Percentiles rank a stretch among this genome's conserved stretches.
Evolutionary conservation across 2,113 vertebrate species (phyloP).

Genomic region (Passer montanus): DNA sequence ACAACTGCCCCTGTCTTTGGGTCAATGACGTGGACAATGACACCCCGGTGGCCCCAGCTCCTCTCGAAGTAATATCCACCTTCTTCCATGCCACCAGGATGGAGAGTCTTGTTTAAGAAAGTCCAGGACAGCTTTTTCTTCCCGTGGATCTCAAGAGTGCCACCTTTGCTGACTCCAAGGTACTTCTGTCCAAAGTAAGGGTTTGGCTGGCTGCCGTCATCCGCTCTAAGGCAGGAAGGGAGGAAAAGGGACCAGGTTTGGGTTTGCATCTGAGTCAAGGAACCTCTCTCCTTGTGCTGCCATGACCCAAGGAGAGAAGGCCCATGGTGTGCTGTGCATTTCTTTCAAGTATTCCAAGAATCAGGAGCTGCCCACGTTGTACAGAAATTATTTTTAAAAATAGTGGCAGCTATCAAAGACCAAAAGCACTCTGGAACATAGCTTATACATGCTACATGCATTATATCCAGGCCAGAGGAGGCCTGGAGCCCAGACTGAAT

Average conservation of each 20-base stretch:
- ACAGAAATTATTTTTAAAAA: background rate
- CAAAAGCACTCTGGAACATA: background rate
- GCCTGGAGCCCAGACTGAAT: background rate
- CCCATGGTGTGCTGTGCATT: background rate
- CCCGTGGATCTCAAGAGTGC: conserved; percentile 89
- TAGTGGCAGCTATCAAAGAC: background rate
- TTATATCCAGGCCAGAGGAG: background rate
- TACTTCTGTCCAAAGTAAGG: conserved; percentile 92
- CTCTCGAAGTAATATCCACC: conserved; percentile 89
- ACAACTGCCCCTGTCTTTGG: conserved; percentile 83
- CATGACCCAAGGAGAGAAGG: background rate
- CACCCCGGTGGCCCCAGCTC: conserved; percentile 93
- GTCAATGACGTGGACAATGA: conserved; percentile 89
- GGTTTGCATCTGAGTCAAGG: background rate
- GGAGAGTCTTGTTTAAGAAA: conserved; percentile 90
- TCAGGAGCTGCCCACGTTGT: background rate
- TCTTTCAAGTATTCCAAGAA: background rate
- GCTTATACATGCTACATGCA: background rate
- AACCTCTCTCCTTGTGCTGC: background rate
- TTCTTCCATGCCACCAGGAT: conserved; percentile 84
- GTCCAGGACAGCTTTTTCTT: conserved; percentile 92
- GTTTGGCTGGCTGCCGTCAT: conserved; percentile 78
- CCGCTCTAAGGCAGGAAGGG: conserved; percentile 72
- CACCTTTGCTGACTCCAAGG: conserved; percentile 85
- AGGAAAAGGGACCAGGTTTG: background rate